A percentile compares a stretch with the other conserved stretches of the same genome.
Conservation (phyloP, 2,888 invertebrate genomes). For the Macrophya annulata region DNA sequence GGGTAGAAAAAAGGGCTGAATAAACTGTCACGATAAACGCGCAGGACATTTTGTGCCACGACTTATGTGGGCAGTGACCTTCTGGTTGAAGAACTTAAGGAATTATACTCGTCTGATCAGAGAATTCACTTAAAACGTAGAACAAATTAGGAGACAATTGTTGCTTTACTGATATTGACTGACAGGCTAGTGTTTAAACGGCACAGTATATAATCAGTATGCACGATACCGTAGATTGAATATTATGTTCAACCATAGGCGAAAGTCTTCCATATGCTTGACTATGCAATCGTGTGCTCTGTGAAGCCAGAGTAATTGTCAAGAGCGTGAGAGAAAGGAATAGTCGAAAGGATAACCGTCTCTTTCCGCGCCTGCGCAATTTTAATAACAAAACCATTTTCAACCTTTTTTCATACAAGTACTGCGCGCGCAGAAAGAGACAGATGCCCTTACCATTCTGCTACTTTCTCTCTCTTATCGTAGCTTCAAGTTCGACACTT, state of each 20-base stretch:
- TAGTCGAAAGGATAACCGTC: neutral
- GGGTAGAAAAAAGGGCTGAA: neutral
- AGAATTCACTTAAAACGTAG: neutral
- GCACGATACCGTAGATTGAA: conserved; percentile 9
- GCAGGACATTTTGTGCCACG: conserved; percentile 9
- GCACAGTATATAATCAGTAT: conserved; percentile 36
- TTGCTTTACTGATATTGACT: neutral
- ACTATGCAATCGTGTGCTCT: neutral
- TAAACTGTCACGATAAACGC: neutral
- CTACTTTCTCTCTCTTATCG: neutral
- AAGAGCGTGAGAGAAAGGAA: neutral
- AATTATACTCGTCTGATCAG: neutral
- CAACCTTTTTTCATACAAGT: neutral
- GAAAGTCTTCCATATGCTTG: neutral
- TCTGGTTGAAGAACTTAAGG: neutral
- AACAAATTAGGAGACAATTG: neutral
- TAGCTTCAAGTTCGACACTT: neutral
- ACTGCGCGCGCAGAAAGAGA: conserved; percentile 23
- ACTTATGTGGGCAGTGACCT: neutral
- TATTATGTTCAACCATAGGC: conserved; percentile 7
- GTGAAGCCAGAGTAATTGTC: neutral
- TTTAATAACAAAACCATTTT: neutral
- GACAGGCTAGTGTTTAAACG: conserved; percentile 29
- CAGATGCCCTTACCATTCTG: neutral
- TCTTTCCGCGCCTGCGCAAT: conserved; percentile 18